Evolutionary conservation across 1,140 invertebrate species (phyloP), one percentile per base, ranked within the genome.

Genomic region (Glossosoma conforme): DNA sequence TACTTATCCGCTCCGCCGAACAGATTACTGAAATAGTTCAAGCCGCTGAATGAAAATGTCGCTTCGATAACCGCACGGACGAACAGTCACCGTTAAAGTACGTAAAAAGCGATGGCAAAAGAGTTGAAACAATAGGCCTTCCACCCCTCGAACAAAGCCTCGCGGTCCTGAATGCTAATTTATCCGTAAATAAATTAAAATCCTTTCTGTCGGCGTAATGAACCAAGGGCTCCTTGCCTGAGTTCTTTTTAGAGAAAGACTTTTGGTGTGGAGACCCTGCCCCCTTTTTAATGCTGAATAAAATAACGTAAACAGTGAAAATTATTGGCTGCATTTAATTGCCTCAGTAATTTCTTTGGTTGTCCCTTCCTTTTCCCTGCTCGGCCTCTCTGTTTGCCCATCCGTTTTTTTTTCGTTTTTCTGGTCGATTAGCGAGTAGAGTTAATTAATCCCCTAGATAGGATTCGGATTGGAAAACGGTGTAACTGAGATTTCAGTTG

Each of bases 161-260:
- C 22, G 21, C 38, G 43, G 41, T 24, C n/a, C 25, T 20, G 24
- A 30, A 52, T 52, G 55, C 50, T 57, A 57, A 57, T 57, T 57
- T 57, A 45, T 57, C 41, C 50, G 40, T 57, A 53, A 52, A 53
- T 57, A 53, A 51, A 47, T 48, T 36, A 20, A 47, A 46, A 53
- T 13, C 45, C 50, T 49, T 57, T 53, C 46, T 44, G 32, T 50
- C 38, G 41, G 55, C 24, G 52, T 44, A 57, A 57, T 57, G 55
- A 57, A 44, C 50, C 55, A 35, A 53, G 46, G 45, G 33, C 36
- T 40, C 53, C 50, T 57, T 32, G 47, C 50, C 42, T 50, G 44
- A 45, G 32, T 44, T 35, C 36, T 57, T 57, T 38, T 51, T 44
- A 51, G 37, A 50, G 43, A 50, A 43, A 40, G 38, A 15, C 15